Evolutionary conservation across 2,113 vertebrate genomes (phyloP).

Genomic region (Cynocephalus volans): DNA sequence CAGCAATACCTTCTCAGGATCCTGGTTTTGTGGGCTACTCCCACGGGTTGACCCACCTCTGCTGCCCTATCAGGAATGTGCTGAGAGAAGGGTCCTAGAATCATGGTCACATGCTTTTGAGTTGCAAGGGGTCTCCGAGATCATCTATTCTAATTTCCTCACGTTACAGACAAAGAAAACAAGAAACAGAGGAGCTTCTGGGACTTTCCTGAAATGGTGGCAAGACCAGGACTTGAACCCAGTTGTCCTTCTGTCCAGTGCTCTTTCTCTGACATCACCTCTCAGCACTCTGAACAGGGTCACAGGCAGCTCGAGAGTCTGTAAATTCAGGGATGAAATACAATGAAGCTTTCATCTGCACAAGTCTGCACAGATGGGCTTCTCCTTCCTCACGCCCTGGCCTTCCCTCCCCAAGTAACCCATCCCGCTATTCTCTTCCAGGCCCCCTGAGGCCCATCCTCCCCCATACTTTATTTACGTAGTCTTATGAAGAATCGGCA

Average conservation of each 20-base stretch:
- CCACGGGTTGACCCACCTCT: not conserved
- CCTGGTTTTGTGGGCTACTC: not conserved
- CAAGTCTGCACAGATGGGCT: not conserved
- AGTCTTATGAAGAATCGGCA: not conserved
- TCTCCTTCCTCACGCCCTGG: not conserved
- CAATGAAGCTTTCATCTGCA: not conserved
- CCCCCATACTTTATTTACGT: not conserved
- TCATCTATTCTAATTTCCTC: not conserved
- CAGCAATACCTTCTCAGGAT: not conserved
- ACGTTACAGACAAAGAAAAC: not conserved
- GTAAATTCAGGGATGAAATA: not conserved
- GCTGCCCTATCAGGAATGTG: not conserved
- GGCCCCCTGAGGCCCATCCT: not conserved
- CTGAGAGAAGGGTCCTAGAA: not conserved
- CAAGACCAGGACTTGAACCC: not conserved
- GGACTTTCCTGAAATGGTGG: not conserved
- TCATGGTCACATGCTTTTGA: not conserved
- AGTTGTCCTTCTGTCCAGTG: not conserved
- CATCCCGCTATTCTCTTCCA: not conserved
- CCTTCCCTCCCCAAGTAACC: not conserved
- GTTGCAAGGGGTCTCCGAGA: not conserved
- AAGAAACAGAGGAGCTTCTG: not conserved
- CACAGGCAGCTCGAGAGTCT: not conserved
- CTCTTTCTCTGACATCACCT: not conserved
- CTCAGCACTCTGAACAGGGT: not conserved